These are phyloP conservation scores for Crocidura indochinensis DNA, from an alignment of 2,797 vertebrate genomes.

Conservation along the genomic window DNA sequence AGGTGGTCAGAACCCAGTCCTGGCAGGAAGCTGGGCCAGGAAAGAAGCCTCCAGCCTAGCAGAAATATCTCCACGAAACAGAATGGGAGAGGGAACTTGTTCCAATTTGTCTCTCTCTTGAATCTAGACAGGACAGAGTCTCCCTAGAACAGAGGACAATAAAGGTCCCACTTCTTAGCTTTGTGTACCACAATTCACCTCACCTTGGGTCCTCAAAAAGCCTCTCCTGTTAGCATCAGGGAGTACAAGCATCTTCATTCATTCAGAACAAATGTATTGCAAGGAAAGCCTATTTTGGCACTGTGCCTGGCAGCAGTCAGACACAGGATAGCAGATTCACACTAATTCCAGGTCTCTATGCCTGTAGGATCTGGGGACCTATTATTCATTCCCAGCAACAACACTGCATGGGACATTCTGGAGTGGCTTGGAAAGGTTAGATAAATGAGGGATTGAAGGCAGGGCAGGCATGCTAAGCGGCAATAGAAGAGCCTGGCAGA, in stretches of 20 bases:
- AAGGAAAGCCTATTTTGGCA: background rate
- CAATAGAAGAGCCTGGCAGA: background rate
- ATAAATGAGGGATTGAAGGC: background rate
- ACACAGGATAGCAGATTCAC: slow-evolving; percentile 3
- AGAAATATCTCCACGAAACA: background rate
- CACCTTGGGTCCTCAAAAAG: background rate
- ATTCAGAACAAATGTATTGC: background rate
- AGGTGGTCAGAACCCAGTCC: background rate
- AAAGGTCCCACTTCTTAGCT: background rate
- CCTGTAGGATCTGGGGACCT: background rate
- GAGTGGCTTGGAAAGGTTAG: background rate
- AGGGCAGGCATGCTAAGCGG: background rate
- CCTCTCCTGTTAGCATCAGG: background rate
- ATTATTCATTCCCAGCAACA: background rate
- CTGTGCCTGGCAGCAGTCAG: background rate
- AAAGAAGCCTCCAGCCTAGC: background rate
- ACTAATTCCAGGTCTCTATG: background rate
- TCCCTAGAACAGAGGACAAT: background rate
- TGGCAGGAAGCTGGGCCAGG: background rate
- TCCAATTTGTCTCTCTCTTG: background rate
- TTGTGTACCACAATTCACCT: background rate
- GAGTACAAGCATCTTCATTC: background rate
- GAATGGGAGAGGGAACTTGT: background rate
- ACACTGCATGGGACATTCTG: no score
- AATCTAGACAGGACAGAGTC: background rate